phyloP scores from a whole-genome alignment of 2,888 invertebrate species.

The Linnaemya vulpina region DNA sequence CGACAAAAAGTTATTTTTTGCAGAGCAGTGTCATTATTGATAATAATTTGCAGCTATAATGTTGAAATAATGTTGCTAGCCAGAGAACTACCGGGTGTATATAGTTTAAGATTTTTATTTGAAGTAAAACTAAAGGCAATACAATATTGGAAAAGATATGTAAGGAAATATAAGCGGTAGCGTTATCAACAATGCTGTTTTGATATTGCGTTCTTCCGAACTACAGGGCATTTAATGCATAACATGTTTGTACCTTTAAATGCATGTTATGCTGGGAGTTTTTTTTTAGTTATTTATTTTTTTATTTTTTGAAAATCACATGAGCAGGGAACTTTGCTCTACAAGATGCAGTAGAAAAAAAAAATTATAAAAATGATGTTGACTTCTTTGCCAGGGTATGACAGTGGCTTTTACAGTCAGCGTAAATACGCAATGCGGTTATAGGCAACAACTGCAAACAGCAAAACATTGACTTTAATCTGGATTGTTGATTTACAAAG shows the following conservation, averaged over 20 bases:
- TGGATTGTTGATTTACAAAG: no score
- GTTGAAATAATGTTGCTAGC: no score
- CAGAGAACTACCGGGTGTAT: not conserved
- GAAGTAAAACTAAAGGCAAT: no score
- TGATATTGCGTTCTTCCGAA: not conserved
- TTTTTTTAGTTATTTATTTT: not conserved
- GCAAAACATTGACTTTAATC: no score
- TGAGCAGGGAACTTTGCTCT: not conserved
- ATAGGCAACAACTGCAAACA: no score
- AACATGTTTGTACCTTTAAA: not conserved
- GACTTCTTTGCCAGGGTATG: conserved; percentile 26
- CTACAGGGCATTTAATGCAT: not conserved
- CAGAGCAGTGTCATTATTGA: no score
- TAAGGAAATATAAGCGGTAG: no score
- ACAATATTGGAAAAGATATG: no score
- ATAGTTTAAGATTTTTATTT: not conserved
- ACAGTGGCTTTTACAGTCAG: conserved; percentile 5
- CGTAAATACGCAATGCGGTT: no score
- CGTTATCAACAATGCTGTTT: no score
- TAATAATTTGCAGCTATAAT: no score
- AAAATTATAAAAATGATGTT: conserved; percentile 45
- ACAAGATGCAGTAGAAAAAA: not conserved
- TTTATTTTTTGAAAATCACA: conserved; percentile 6
- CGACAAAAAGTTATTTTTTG: no score
- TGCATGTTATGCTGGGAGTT: not conserved